A percentile compares a stretch with the other conserved stretches of the same genome.
Evolutionary conservation across 2,888 invertebrate genomes (phyloP).

Genomic region (Oligia strigilis): DNA sequence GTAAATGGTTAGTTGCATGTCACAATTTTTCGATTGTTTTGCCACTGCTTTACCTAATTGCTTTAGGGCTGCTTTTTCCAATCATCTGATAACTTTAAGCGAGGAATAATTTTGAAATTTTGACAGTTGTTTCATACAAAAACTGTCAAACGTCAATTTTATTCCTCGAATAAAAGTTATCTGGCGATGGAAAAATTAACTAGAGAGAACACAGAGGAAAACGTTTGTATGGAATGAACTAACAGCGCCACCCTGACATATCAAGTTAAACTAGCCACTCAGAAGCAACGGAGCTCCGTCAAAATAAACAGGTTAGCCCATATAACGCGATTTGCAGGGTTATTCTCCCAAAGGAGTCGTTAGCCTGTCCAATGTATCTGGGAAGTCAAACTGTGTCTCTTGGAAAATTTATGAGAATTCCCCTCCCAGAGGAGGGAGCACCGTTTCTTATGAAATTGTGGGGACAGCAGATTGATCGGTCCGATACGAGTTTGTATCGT

Average conservation of each 20-base stretch:
- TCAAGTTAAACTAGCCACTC: slow-evolving; percentile 21
- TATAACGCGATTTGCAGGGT: slow-evolving; percentile 58
- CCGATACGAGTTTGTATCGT: slow-evolving; percentile 40
- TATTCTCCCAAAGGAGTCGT: slow-evolving; percentile 66
- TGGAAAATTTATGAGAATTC: slow-evolving; percentile 61
- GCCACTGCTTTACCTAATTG: too few species aligned
- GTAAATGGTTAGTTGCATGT: neutral
- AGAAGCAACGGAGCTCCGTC: slow-evolving; percentile 20
- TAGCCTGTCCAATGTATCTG: slow-evolving; percentile 59
- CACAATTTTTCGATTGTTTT: too few species aligned
- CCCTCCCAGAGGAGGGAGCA: slow-evolving; percentile 45
- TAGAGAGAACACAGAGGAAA: neutral
- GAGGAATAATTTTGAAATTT: too few species aligned
- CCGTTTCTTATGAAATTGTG: slow-evolving; percentile 54
- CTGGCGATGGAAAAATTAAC: neutral
- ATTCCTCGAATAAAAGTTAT: too few species aligned
- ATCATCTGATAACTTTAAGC: too few species aligned
- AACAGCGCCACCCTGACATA: neutral
- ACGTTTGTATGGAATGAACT: neutral
- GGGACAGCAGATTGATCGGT: slow-evolving; percentile 57
- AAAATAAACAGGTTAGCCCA: slow-evolving; percentile 51
- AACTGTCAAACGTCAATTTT: too few species aligned
- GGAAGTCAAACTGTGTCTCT: slow-evolving; percentile 60
- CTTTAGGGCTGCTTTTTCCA: too few species aligned
- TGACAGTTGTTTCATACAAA: too few species aligned